Evolutionary conservation across 2,888 invertebrate genomes (phyloP).

Genomic region (Dendrolimus pini): DNA sequence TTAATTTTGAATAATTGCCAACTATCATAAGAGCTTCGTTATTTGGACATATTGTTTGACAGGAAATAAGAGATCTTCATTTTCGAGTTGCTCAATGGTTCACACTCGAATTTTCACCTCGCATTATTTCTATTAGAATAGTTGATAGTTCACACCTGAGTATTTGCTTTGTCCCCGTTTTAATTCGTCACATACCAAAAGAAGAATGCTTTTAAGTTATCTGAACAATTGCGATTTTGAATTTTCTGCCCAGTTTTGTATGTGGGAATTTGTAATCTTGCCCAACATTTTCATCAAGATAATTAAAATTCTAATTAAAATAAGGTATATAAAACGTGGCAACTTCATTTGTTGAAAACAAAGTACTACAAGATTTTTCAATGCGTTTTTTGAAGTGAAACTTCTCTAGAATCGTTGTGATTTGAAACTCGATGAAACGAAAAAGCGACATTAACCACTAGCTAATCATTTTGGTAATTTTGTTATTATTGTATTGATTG

Average conservation of each 20-base stretch:
- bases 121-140: slow-evolving; percentile 36
- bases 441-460: too few species aligned
- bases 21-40: too few species aligned
- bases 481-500: too few species aligned
- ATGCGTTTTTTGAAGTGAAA: too few species aligned
- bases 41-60: background rate
- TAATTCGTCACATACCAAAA: slow-evolving; percentile 1
- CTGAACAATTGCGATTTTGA: background rate
- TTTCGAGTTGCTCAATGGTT: background rate
- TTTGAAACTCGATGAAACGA: too few species aligned
- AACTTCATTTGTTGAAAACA: too few species aligned
- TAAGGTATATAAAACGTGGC: too few species aligned
- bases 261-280: background rate
- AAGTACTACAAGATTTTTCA: too few species aligned
- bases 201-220: background rate
- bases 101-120: background rate
- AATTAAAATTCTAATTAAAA: too few species aligned
- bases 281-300: background rate
- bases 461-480: too few species aligned
- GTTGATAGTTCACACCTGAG: slow-evolving; percentile 35
- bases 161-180: slow-evolving; percentile 20
- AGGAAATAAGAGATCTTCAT: background rate
- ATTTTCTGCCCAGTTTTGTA: background rate
- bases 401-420: too few species aligned
- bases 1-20: too few species aligned